Evolutionary conservation across 2,113 vertebrate genomes (phyloP), one percentile per base, ranked within the genome.

Genomic region (Atractosteus spatula): DNA sequence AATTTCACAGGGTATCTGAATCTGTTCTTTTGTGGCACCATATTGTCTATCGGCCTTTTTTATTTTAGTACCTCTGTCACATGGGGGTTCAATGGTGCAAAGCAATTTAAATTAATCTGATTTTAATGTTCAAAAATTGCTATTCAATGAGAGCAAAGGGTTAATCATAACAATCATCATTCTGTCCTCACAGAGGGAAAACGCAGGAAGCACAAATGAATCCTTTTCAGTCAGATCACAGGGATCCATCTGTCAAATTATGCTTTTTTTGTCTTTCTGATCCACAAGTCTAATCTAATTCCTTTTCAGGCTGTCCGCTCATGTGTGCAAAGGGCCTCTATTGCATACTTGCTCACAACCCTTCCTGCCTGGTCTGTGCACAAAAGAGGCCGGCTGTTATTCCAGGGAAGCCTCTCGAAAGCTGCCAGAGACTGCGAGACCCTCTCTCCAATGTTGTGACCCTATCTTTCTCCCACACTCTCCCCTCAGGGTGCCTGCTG

Each of bases 311-410:
- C 14, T 87, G 88, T 77, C 85, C 83, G 77, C 78, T 90, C 91
- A 92, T 92, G 89, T 89, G 90, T 90, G 83, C 82, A 76, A 70
- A 80, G 87, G 85, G 88, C 87, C 88, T 88, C 83, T 81, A 77
- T 47, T 81, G 80, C 81, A 78, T 80, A 80, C 78, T 80, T 65
- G 82, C 84, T 77, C 81, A 82, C 76, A 54, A 73, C 75, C 72
- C 84, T 74, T 79, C 75, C 78, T 78, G 72, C 78, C 76, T 85
- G 56, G 69, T 62, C 77, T 71, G 41, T 68, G 74, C 80, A 92
- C 91, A 93, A 93, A 84, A 73, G 85, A 83, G 76, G 65, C 76
- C 66, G 82, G 77, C 74, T 76, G 74, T 78, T 70, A 41, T 79
- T 72, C 66, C 75, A 59, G 51, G 54, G 64, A 78, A 69, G 73